Evolutionary conservation across 2,797 vertebrate species (phyloP), one percentile per base, ranked within the genome.

Genomic region (Leptatherina wallacei): DNA sequence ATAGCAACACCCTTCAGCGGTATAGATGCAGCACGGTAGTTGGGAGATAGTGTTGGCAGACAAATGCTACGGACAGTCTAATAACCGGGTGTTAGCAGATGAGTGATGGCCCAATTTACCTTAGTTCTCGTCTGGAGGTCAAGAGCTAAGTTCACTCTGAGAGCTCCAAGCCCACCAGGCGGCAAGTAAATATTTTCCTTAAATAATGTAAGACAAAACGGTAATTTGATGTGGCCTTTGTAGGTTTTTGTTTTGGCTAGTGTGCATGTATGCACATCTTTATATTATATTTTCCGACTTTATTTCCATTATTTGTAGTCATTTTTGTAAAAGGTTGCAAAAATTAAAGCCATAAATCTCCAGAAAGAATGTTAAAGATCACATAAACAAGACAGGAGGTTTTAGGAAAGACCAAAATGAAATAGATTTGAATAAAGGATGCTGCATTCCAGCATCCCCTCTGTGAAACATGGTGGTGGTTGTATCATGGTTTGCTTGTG

Each of bases 81-180:
- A 91, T 90, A 85, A 87, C 75, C 36, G 69, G 76, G 74, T 71
- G 82, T 84, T 69, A 81, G 84, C 84, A 68, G 89, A 86, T 91
- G 89, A 93, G 78, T 85, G 90, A 93, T 91, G 85, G 82, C 22
- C 81, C 77, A 88, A 85, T 88, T 87, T 61, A 78, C 68, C 82
- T 51, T 69, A 20, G 75, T 49, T 33, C 54, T 76, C 68, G 40
- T 81, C 76, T 81, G 72, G 80, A 85, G 87, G 89, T 86, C 86
- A 81, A 61, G 69, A 79, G 78, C 70, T 51, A n/a, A 78, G 82
- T 88, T 87, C 80, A 81, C 65, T 55, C 40, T 18, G 27, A 70
- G 61, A 82, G 68, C 30, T 63, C 51, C 57, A 71, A 70, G 42
- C 68, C 62, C 76, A 5, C 10, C 32, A 11, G 55, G 77, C 42